Base-by-base conservation (phyloP, 2,888 invertebrate species). In the Alloscopus bannaensis region DNA sequence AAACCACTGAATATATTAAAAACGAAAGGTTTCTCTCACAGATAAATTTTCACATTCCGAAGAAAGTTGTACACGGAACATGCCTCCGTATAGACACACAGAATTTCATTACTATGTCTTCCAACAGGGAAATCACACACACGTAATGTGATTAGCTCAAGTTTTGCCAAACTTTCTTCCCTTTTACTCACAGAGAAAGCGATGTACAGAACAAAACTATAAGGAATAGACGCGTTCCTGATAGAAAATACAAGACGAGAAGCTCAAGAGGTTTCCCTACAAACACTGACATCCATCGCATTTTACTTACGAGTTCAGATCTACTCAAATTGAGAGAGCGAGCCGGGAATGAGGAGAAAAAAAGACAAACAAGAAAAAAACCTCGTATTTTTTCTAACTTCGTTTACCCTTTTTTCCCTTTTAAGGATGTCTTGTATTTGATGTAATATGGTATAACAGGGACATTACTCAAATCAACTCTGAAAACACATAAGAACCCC, bases 71-170 rank as follows among this genome's bases (percentile, higher is more conserved):
- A 26, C 4, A 29, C 29, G 57, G 26, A 57, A 29, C 6, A 11
- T 6, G 22, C 6, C n/a, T n/a, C n/a, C n/a, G n/a, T n/a, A n/a
- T 13, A 47, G 47, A 47, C 11, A 52, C 18, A 40, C 18, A 28
- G 13, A 28, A 69, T 77, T 77, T 77, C 69, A 77, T 77, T 77
- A 77, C 69, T 47, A 26, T 40, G 50, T 65, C 71, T 65, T 78
- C 78, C 78, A 78, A 78, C 78, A 71, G 78, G 78, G 78, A 78
- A 78, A 78, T 78, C 71, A 78, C 71, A 77, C n/a, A n/a, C 64
- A 78, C 70, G 65, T 78, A 78, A 78, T 78, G 71, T 71, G 70
- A 78, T 78, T 78, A 78, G 78, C 78, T 60, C 71, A 78, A 78
- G 78, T 78, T 78, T 71, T 70, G 70, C 65, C 71, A 78, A 78